These are phyloP conservation scores for Neuroterus valhalla DNA, from an alignment of 1,140 invertebrate species.

Conservation along the genomic window DNA sequence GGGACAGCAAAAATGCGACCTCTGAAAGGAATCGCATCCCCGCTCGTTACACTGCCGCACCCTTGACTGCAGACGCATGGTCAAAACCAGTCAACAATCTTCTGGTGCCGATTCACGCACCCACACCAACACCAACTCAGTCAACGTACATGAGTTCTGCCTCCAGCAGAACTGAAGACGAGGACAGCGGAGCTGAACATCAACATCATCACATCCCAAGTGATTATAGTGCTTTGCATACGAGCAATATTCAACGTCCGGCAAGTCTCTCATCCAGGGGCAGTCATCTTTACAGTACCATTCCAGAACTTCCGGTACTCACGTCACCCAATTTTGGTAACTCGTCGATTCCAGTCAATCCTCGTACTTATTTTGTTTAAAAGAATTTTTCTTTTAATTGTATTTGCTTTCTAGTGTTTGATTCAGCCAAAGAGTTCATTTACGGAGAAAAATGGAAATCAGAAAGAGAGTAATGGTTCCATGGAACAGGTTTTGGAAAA, in stretches of 20 bases:
- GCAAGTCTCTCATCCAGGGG: conserved; percentile 70
- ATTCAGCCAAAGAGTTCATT: neutral
- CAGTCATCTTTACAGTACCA: conserved; percentile 76
- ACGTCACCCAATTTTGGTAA: conserved; percentile 58
- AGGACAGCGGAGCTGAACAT: conserved; percentile 77
- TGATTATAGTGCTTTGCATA: conserved; percentile 67
- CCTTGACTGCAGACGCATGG: conserved; percentile 76
- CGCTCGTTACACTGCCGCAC: conserved; percentile 77
- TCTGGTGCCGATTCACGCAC: conserved; percentile 71
- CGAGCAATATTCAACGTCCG: conserved; percentile 62
- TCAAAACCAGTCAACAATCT: conserved; percentile 66
- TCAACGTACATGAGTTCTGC: conserved; percentile 80
- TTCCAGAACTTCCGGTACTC: conserved; percentile 73
- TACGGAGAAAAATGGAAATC: no score
- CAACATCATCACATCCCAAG: conserved; percentile 68
- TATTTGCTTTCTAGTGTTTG: neutral
- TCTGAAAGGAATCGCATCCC: conserved; percentile 66
- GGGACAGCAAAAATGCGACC: conserved; percentile 65
- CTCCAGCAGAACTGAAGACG: conserved; percentile 78
- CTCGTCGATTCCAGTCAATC: conserved; percentile 64
- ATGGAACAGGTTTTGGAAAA: no score
- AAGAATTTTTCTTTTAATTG: conserved; percentile 4
- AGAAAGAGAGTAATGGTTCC: no score
- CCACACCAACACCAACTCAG: conserved; percentile 79
- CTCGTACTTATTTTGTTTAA: conserved; percentile 74